phyloP scores from a whole-genome alignment of 2,888 invertebrate species.

The Platycheirus rosarum region DNA sequence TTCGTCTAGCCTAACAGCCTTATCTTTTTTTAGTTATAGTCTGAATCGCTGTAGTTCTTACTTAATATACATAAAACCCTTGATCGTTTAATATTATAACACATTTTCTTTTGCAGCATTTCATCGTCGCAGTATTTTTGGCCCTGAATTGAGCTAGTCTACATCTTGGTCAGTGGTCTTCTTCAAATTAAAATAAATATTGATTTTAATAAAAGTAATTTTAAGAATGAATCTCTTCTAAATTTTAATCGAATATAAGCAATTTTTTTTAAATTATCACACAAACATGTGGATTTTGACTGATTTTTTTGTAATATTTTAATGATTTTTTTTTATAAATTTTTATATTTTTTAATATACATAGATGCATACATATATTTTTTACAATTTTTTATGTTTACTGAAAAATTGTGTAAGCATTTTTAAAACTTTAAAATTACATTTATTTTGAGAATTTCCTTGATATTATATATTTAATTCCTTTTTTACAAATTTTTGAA shows the following conservation, averaged over 20 bases:
- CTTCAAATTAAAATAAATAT: slow-evolving; percentile 55
- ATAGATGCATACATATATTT: background rate
- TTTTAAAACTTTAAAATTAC: slow-evolving; percentile 30
- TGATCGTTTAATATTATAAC: too few species aligned
- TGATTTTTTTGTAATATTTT: slow-evolving; percentile 66
- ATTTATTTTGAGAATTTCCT: slow-evolving; percentile 48
- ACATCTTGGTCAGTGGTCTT: slow-evolving; percentile 69
- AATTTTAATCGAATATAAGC: slow-evolving; percentile 58
- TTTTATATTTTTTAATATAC: slow-evolving; percentile 2
- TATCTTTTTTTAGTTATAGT: too few species aligned
- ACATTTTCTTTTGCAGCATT: slow-evolving; percentile 54
- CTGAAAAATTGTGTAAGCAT: slow-evolving; percentile 43
- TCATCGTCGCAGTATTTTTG: slow-evolving; percentile 61
- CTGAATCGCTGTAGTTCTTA: too few species aligned
- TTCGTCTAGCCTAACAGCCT: too few species aligned
- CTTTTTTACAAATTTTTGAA: too few species aligned
- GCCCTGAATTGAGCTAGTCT: slow-evolving; percentile 65
- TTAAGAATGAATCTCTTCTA: slow-evolving; percentile 59
- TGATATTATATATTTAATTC: slow-evolving; percentile 55
- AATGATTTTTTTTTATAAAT: slow-evolving; percentile 17
- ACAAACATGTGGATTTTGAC: slow-evolving; percentile 53
- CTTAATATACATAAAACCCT: too few species aligned
- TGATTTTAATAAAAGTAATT: slow-evolving; percentile 32
- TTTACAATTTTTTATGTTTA: slow-evolving; percentile 47
- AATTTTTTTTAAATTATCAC: slow-evolving; percentile 50